Evolutionary conservation across 2,113 vertebrate species (phyloP).

Genomic region (Corydoras sp.): DNA sequence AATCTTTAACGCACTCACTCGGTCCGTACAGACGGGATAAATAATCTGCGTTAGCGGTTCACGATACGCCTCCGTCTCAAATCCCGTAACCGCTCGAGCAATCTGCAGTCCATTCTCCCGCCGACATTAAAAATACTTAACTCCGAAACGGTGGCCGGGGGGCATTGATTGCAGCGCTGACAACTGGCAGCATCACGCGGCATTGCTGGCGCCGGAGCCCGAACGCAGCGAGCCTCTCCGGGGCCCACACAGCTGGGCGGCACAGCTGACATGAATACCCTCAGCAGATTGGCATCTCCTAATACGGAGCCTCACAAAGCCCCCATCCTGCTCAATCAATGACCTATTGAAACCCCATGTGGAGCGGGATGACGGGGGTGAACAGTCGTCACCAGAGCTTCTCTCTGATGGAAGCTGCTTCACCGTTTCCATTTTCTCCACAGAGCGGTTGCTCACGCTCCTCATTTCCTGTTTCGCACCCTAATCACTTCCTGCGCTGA

Average conservation of each 20-base stretch:
- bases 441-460: conserved; percentile 10
- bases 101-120: no score
- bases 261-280: conserved; percentile 53
- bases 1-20: no score
- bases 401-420: conserved; percentile 32
- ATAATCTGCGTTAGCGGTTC: no score
- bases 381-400: conserved; percentile 45
- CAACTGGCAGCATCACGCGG: conserved; percentile 16
- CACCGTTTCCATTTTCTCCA: neutral
- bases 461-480: conserved; percentile 29
- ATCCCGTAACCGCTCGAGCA: no score
- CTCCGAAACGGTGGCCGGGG: no score
- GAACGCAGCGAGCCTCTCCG: neutral
- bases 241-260: conserved; percentile 52
- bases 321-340: conserved; percentile 65
- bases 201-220: neutral
- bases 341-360: conserved; percentile 62
- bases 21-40: no score
- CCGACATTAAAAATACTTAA: no score
- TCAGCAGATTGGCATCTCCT: conserved; percentile 64
- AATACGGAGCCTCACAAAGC: conserved; percentile 52
- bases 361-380: conserved; percentile 47
- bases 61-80: no score
- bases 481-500: neutral
- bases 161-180: no score